Evolutionary conservation across 2,797 vertebrate genomes (phyloP), one percentile per base, ranked within the genome.

Genomic region (Cirrhinus molitorella): DNA sequence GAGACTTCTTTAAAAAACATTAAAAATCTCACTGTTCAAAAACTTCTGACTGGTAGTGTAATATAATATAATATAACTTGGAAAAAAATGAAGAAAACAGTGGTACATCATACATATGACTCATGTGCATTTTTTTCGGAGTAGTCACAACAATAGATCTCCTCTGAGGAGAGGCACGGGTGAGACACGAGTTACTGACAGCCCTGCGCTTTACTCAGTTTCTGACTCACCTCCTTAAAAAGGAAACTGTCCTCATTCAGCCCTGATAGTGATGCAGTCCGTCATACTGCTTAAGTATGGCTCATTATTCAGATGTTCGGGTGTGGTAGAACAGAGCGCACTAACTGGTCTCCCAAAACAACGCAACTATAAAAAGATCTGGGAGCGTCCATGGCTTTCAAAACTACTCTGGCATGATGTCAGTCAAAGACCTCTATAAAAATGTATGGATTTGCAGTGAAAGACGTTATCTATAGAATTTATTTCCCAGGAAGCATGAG

Each of bases 181-280:
- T 81, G 59, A 83, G 80, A 77, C 79, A 81, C 68, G 80, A 89
- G 90, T 88, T 83, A 85, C 90, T 91, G 37, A 68, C 63, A 88
- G 88, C 83, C 70, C 85, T 8, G 80, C 90, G 88, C 88, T 87
- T 91, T 86, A 92, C 89, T 84, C 87, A 65, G 85, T 92, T 90
- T 91, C 89, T 40, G 93, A 95, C 87, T 95, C 94, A 94, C 92
- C 91, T 90, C 91, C 90, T 86, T 89, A 91, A 86, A 92, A 94
- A 91, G 21, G 93, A 94, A 94, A 93, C 91, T 89, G 83, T 88
- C 92, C 90, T 92, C 87, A 89, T 77, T 84, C 53, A 89, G 89
- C 84, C 83, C 89, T 90, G 83, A 85, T 88, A 91, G 83, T 40
- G 91, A 87, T 81, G 57, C 16, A 83, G 37, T 57, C 21, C 9